Base-by-base conservation (phyloP, 2,888 invertebrate genomes). In the Ischnus inquisitorius region DNA sequence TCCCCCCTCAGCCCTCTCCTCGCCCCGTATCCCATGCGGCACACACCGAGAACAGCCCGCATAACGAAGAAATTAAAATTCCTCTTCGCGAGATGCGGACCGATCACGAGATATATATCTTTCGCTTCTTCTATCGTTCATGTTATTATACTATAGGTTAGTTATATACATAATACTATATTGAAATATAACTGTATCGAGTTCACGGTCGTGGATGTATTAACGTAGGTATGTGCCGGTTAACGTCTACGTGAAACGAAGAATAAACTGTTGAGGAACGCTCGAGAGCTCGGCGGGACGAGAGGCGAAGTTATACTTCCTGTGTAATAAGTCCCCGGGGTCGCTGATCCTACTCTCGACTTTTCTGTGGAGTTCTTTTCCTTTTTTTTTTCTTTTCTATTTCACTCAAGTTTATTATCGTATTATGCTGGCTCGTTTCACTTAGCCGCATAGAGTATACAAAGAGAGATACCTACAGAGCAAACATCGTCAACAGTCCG, bases 311-410 rank as follows among this genome's bases (percentile, higher is more conserved):
- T 41, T 19, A 60, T 71, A 76, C 76, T 83, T 83, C 83, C 83
- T 79, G 83, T 79, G 83, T 76, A 83, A 84, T 77, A 80, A 80
- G 76, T 77, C 77, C 54, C 77, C 19, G 83, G 71, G 83, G 72
- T 80, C 72, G 83, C 79, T 72, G 67, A 80, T 77, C 83, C 67
- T 51, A 76, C 69, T 67, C 69, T 71, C 69, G n/a, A 69, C 78
- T 72, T 72, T 76, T 72, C 51, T 51, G 62, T 72, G 72, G 57
- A 74, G 75, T 79, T 75, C 68, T 41, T 68, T 82, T 78, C 74
- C 62, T 16, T 51, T 25, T 5, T 5, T 28, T 57, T 22, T 46
- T 46, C 51, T 48, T n/a, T 41, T 51, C 60, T 5, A 6, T 28
- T 60, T 25, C 28, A 5, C 10, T 16, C 51, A 54, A 80, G 80